These are phyloP conservation scores for Caracal caracal DNA, from an alignment of 2,113 vertebrate genomes.

Conservation along the genomic window DNA sequence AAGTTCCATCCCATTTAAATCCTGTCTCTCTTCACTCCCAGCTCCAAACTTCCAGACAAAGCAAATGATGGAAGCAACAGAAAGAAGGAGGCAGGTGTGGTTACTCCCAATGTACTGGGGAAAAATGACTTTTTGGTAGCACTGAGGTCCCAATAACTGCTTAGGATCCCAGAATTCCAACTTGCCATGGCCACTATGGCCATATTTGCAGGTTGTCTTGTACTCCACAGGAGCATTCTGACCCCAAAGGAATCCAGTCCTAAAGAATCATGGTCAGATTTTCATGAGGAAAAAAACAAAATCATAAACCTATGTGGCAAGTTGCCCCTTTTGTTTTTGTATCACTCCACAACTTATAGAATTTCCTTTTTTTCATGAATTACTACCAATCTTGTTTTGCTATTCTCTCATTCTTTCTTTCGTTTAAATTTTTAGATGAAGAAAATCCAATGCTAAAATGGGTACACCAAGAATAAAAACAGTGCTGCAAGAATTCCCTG, in stretches of 20 bases:
- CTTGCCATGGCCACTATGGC: neutral
- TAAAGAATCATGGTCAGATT: neutral
- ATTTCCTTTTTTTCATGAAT: neutral
- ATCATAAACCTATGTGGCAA: neutral
- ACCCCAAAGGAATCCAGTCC: neutral
- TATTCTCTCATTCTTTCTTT: neutral
- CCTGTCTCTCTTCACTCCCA: neutral
- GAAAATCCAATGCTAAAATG: neutral
- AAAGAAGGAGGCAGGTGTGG: neutral
- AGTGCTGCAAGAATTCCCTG: neutral
- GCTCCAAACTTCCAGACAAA: neutral
- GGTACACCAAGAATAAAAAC: neutral
- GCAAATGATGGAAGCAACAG: neutral
- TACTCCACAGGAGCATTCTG: neutral
- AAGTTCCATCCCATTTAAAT: neutral
- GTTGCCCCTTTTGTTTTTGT: neutral
- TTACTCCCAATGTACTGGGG: neutral
- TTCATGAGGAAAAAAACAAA: neutral
- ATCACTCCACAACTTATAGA: neutral
- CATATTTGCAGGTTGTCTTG: neutral
- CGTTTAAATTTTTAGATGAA: neutral
- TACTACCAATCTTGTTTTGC: neutral
- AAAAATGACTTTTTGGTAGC: neutral
- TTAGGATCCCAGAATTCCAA: neutral
- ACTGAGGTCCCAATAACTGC: neutral